Base-by-base conservation (phyloP, 2,888 invertebrate genomes). In the Exephanes ischioxanthus region DNA sequence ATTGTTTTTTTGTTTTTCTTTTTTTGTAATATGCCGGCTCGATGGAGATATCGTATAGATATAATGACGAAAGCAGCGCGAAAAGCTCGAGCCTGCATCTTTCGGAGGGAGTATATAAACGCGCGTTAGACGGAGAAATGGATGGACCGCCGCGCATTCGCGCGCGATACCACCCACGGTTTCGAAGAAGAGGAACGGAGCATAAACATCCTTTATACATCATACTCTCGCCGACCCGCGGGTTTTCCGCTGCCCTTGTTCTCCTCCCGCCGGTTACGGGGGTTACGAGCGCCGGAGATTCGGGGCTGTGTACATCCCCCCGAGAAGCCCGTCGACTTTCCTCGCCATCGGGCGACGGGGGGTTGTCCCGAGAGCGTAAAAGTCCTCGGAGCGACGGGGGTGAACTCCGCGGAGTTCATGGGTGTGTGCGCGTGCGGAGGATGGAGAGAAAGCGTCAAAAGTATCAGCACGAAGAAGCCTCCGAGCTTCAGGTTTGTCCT, bases 351-450 rank as follows among this genome's bases (percentile, higher is more conserved):
- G 81, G 71, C 84, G 14, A 14, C 68, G 30, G 67, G 84, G 86
- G 70, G 72, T 80, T 70, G 79, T 88, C 79, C 75, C 85, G 76
- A 87, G 87, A 86, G 88, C 87, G 87, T 89, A 86, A 79, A 86
- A 90, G 87, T 73, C 87, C 55, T 76, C 26, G 70, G 53, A 16
- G 14, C 11, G 16, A 3, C 3, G 63, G 75, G 48, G 72, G 48
- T 45, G 19, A 33, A 30, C 19, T n/a, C 22, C 4, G 48, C 33
- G 26, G 22, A 22, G 58, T 41, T 30, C 26, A 6, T 11, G 51
- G 3, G 26, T 30, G 48, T 48, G 26, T 1, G 63, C 37, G 61
- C 11, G 66, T 26, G 61, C 66, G 58, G 51, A 48, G 33, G 55
- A 68, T 22, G 41, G n/a, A 63, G 55, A 78, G 68, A 61, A 53